Conservation (phyloP, 1,140 invertebrate species). For the Acromyrmex echinatior region DNA sequence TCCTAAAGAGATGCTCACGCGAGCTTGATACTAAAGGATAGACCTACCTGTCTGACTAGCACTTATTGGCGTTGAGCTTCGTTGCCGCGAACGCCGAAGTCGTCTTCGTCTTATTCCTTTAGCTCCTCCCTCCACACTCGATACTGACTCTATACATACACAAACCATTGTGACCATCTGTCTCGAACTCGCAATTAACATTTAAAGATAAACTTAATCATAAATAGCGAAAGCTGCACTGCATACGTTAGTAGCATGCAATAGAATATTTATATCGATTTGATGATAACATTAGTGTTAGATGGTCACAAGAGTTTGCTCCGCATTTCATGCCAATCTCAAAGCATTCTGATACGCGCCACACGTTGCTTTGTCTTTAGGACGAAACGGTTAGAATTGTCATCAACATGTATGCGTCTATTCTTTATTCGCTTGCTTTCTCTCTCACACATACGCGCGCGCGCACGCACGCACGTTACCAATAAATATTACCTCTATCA, state of each 20-base stretch:
- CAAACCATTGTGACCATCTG: constrained; percentile 87
- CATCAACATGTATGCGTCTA: background rate
- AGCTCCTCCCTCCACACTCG: constrained; percentile 88
- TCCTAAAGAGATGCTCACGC: constrained; percentile 68
- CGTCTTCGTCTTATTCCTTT: constrained; percentile 85
- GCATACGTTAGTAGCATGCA: constrained; percentile 75
- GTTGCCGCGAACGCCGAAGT: constrained; percentile 81
- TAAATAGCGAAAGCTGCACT: constrained; percentile 64
- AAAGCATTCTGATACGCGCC: constrained; percentile 61
- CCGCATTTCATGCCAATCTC: constrained; percentile 76
- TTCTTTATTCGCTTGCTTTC: background rate
- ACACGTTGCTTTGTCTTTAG: constrained; percentile 64
- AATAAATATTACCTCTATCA: constrained; percentile 89
- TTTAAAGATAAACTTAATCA: constrained; percentile 45
- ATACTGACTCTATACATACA: constrained; percentile 88
- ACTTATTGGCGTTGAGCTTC: constrained; percentile 84
- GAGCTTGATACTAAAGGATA: background rate
- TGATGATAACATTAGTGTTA: constrained; percentile 77
- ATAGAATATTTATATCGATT: constrained; percentile 63
- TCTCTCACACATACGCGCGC: background rate
- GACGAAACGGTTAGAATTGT: constrained; percentile 69
- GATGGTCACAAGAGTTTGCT: constrained; percentile 86
- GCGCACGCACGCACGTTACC: background rate
- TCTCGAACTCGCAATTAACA: constrained; percentile 54
- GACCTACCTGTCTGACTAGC: constrained; percentile 79